These are phyloP conservation scores for Acrobeloides nanus DNA, from an alignment of 2,888 invertebrate genomes.

Conservation along the genomic window DNA sequence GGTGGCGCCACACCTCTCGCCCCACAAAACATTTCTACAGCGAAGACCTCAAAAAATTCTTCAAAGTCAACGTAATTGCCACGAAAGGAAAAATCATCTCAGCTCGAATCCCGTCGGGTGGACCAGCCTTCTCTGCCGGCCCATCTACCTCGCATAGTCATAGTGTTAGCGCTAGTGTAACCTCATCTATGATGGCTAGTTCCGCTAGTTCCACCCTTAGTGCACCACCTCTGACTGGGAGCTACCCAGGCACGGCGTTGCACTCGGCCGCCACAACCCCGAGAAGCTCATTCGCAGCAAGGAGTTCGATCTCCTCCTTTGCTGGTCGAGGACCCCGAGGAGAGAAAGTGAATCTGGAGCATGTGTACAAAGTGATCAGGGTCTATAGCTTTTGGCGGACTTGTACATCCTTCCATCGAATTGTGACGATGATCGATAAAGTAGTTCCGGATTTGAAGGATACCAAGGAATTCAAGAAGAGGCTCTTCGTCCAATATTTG, in stretches of 20 bases:
- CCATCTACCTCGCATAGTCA: too few species aligned
- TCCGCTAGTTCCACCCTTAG: neutral
- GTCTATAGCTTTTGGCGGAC: conserved; percentile 54
- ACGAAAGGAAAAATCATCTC: conserved; percentile 44
- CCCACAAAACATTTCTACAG: conserved; percentile 53
- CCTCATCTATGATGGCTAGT: neutral
- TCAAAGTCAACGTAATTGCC: conserved; percentile 50
- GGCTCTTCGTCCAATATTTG: conserved; percentile 52
- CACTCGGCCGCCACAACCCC: conserved; percentile 20
- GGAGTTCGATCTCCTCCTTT: conserved; percentile 9
- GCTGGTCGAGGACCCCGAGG: conserved; percentile 20
- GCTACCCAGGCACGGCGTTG: conserved; percentile 17
- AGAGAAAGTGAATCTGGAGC: conserved; percentile 34
- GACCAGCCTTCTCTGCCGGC: too few species aligned
- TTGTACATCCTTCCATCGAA: conserved; percentile 53
- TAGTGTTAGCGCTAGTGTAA: too few species aligned
- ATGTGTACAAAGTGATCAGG: conserved; percentile 52
- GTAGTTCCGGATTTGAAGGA: conserved; percentile 20
- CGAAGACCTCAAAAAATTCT: conserved; percentile 48
- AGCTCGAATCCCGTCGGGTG: too few species aligned
- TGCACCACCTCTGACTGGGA: too few species aligned
- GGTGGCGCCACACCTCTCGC: conserved; percentile 44
- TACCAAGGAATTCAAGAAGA: conserved; percentile 36
- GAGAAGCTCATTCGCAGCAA: conserved; percentile 14
- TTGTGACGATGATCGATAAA: conserved; percentile 53